Evolutionary conservation across 2,888 invertebrate genomes (phyloP).

Genomic region (Cantharis rustica): DNA sequence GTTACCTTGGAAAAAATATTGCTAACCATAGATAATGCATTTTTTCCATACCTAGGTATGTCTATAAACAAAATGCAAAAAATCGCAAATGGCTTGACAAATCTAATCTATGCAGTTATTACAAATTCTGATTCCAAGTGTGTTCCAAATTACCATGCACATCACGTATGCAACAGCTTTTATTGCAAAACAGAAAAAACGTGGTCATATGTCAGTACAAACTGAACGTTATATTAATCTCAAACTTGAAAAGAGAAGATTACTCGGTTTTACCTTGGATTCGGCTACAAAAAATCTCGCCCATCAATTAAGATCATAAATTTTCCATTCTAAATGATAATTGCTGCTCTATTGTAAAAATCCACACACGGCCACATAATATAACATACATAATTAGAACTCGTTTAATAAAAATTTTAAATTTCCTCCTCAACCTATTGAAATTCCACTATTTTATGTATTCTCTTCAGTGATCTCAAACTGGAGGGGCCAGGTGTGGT

Average conservation of each 20-base stretch:
- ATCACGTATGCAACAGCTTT: constrained; percentile 19
- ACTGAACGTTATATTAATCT: not conserved
- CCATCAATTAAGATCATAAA: not conserved
- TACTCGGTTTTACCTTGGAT: not conserved
- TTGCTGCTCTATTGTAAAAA: not conserved
- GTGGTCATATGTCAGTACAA: not conserved
- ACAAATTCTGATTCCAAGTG: constrained; percentile 11
- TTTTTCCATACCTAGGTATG: not conserved
- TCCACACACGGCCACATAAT: not conserved
- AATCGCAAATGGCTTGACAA: not conserved
- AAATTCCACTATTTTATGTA: not conserved
- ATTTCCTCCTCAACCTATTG: not conserved
- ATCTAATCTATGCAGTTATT: constrained; percentile 2
- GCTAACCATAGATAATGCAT: not conserved
- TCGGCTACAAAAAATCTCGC: not conserved
- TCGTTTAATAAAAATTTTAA: not conserved
- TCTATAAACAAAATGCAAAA: not conserved
- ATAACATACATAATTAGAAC: not conserved
- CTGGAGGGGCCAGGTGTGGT: not conserved
- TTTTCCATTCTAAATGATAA: not conserved
- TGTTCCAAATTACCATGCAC: constrained; percentile 15
- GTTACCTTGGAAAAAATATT: not conserved
- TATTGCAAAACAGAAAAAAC: constrained; percentile 11
- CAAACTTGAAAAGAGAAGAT: not conserved
- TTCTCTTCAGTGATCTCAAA: not conserved